These are phyloP conservation scores for Pavo muticus DNA, from an alignment of 2,113 vertebrate genomes.

Conservation along the genomic window DNA sequence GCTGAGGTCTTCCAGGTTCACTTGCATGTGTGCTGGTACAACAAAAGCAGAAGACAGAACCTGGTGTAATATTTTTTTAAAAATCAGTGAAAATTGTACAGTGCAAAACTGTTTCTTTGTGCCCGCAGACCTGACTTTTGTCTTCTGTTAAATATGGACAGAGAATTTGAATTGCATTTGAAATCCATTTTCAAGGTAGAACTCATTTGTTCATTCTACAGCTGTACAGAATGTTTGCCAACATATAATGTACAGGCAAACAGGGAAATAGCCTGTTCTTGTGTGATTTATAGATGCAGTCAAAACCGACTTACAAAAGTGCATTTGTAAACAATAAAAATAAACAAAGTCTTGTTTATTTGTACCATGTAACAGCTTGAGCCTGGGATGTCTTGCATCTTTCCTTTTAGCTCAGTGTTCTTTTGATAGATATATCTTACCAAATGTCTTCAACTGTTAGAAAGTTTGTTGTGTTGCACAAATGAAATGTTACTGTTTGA, in stretches of 20 bases:
- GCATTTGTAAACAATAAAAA: too few relatives aligned
- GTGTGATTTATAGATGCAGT: neutral
- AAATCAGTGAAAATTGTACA: neutral
- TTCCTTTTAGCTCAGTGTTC: neutral
- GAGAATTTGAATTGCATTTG: neutral
- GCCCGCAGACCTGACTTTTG: neutral
- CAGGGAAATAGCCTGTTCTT: neutral
- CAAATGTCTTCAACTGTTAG: neutral
- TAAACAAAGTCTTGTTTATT: neutral
- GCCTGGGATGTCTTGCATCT: neutral
- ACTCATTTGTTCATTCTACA: neutral
- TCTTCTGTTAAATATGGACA: neutral
- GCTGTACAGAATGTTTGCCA: neutral
- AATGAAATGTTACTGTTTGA: neutral
- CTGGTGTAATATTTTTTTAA: neutral
- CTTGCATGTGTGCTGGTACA: neutral
- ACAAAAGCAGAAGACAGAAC: neutral
- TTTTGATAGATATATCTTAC: neutral
- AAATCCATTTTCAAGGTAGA: neutral
- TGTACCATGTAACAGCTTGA: neutral
- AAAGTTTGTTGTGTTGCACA: neutral
- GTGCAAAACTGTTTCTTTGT: neutral
- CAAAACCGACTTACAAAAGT: neutral
- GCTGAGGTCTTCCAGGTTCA: slow-evolving; percentile 14
- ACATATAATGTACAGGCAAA: neutral